Percentiles rank a stretch among this genome's conserved stretches.
Evolutionary conservation across 2,888 invertebrate genomes (phyloP).

Genomic region (Caenorhabditis doughertyi): DNA sequence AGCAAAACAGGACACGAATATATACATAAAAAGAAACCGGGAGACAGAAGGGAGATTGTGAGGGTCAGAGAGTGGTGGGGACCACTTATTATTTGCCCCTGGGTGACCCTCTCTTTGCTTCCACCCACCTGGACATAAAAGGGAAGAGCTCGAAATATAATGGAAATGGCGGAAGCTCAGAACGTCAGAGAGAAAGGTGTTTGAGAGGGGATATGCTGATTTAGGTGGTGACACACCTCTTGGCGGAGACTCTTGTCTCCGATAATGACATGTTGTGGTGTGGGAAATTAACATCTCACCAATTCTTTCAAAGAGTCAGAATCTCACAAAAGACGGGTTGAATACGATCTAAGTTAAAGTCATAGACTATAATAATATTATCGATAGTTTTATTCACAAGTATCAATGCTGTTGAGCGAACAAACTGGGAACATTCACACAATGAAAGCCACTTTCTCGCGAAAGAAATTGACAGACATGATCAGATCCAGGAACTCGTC

Average conservation of each 20-base stretch:
- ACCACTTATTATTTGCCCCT: slow-evolving; percentile 54
- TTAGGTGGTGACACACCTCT: slow-evolving; percentile 41
- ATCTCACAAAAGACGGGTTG: too few relatives aligned
- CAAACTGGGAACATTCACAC: too few relatives aligned
- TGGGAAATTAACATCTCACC: background rate
- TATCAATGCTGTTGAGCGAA: too few relatives aligned
- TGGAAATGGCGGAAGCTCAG: slow-evolving; percentile 9
- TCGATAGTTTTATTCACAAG: too few relatives aligned
- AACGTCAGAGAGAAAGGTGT: slow-evolving; percentile 33
- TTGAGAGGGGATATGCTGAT: slow-evolving; percentile 46
- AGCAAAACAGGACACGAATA: background rate
- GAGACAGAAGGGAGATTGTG: background rate
- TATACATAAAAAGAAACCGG: background rate
- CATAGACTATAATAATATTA: too few relatives aligned
- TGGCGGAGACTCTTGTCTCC: slow-evolving; percentile 11
- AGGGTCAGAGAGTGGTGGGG: slow-evolving; percentile 23
- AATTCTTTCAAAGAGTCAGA: too few relatives aligned
- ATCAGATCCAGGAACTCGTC: too few relatives aligned
- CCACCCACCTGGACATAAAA: slow-evolving; percentile 52
- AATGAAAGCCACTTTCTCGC: too few relatives aligned
- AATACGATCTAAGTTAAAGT: too few relatives aligned
- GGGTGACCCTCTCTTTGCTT: slow-evolving; percentile 39
- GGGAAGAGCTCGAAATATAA: slow-evolving; percentile 32
- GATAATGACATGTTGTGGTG: background rate
- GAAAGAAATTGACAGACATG: too few relatives aligned